phyloP scores from a whole-genome alignment of 2,797 vertebrate species.

The Myoxocephalus aenaeus region DNA sequence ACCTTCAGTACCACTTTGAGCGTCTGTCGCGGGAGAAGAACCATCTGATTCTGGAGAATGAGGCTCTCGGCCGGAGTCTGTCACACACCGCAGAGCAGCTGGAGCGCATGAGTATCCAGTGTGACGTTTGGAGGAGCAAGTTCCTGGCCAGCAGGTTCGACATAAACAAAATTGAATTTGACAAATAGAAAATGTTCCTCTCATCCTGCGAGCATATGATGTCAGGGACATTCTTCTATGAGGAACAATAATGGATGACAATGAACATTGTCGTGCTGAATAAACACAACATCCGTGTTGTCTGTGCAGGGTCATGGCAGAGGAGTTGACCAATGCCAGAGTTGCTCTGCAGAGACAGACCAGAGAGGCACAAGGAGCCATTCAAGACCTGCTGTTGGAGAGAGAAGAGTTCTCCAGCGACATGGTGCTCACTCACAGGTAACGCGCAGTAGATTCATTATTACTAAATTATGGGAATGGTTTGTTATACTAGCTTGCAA shows the following conservation, averaged over 20 bases:
- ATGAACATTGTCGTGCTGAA: rapidly evolving
- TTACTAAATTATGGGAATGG: background rate
- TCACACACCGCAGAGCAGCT: constrained; percentile 92
- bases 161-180: background rate
- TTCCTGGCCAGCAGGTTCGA: constrained; percentile 96
- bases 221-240: background rate
- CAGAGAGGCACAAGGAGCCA: constrained; percentile 93
- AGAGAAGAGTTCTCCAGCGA: constrained; percentile 91
- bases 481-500: background rate
- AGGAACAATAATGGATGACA: background rate
- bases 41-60: constrained; percentile 95
- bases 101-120: constrained; percentile 98
- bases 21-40: constrained; percentile 95
- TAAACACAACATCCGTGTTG: constrained; percentile 4
- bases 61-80: constrained; percentile 87
- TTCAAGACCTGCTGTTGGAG: constrained; percentile 94
- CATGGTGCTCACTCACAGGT: constrained; percentile 94
- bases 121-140: constrained; percentile 99
- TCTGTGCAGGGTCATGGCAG: constrained; percentile 93
- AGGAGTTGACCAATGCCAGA: constrained; percentile 93
- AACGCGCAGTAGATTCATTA: background rate
- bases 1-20: constrained; percentile 98
- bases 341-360: constrained; percentile 91
- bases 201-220: background rate
- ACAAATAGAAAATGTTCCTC: background rate